Evolutionary conservation across 2,888 invertebrate genomes (phyloP).

Genomic region (Miltochrista miniata): DNA sequence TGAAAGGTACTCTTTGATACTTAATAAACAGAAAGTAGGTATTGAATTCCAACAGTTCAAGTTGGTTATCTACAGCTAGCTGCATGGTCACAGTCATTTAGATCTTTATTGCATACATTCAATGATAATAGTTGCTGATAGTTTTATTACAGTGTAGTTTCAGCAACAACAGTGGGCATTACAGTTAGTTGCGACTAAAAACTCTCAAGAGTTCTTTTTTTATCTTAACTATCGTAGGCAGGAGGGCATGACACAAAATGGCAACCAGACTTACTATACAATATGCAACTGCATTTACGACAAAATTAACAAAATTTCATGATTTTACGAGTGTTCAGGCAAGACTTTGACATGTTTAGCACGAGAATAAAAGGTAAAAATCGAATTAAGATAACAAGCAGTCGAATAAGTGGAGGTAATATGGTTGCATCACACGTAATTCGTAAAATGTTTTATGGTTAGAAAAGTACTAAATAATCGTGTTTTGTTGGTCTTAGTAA

Average conservation of each 20-base stretch:
- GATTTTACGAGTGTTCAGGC: slow-evolving; percentile 32
- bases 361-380: slow-evolving; percentile 50
- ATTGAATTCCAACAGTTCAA: slow-evolving; percentile 37
- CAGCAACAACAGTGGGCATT: slow-evolving; percentile 35
- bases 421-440: slow-evolving; percentile 80
- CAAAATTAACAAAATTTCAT: slow-evolving; percentile 53
- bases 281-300: slow-evolving; percentile 75
- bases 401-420: slow-evolving; percentile 58
- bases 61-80: slow-evolving; percentile 18
- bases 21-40: slow-evolving; percentile 43
- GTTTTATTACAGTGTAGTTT: slow-evolving; percentile 27
- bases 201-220: slow-evolving; percentile 67
- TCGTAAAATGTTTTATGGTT: slow-evolving; percentile 69
- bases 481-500: slow-evolving; percentile 35
- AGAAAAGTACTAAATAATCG: slow-evolving; percentile 53
- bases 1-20: slow-evolving; percentile 16
- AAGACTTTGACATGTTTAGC: slow-evolving; percentile 56
- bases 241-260: slow-evolving; percentile 80
- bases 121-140: slow-evolving; percentile 8
- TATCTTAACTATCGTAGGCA: slow-evolving; percentile 77
- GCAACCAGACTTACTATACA: slow-evolving; percentile 74
- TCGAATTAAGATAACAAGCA: slow-evolving; percentile 54
- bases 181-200: slow-evolving; percentile 62
- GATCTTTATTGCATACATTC: slow-evolving; percentile 15
- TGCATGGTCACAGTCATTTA: slow-evolving; percentile 17